These are phyloP conservation scores for Nylanderia fulva DNA, from an alignment of 1,140 invertebrate genomes.

Conservation along the genomic window DNA sequence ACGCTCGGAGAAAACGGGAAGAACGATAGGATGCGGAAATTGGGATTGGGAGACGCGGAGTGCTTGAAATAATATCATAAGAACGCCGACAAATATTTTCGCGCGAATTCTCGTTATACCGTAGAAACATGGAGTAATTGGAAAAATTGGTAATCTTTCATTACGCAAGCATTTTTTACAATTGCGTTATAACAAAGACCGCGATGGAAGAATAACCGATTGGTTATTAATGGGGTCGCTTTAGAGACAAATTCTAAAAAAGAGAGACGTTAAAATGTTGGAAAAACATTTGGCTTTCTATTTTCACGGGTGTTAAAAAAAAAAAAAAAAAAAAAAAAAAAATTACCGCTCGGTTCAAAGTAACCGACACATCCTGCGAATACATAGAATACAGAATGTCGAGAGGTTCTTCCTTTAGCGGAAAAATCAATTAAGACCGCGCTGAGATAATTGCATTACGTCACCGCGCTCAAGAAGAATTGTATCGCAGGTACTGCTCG, in stretches of 20 bases:
- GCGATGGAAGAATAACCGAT: neutral
- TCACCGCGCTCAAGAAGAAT: conserved; percentile 36
- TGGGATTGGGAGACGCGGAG: neutral
- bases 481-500: conserved; percentile 35
- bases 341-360: neutral
- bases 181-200: neutral
- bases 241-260: neutral
- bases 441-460: conserved; percentile 46
- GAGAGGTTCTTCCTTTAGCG: neutral
- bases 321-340: too few species aligned
- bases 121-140: conserved; percentile 3
- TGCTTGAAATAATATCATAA: conserved; percentile 1
- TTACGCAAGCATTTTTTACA: neutral
- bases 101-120: neutral
- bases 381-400: neutral
- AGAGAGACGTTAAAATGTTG: neutral
- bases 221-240: neutral
- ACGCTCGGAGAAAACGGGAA: neutral
- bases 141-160: neutral
- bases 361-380: neutral
- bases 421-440: conserved; percentile 42
- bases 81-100: conserved; percentile 13
- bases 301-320: neutral
- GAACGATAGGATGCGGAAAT: neutral
- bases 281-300: neutral